Conservation (phyloP, 1,140 invertebrate species). For the Phthorimaea operculella region DNA sequence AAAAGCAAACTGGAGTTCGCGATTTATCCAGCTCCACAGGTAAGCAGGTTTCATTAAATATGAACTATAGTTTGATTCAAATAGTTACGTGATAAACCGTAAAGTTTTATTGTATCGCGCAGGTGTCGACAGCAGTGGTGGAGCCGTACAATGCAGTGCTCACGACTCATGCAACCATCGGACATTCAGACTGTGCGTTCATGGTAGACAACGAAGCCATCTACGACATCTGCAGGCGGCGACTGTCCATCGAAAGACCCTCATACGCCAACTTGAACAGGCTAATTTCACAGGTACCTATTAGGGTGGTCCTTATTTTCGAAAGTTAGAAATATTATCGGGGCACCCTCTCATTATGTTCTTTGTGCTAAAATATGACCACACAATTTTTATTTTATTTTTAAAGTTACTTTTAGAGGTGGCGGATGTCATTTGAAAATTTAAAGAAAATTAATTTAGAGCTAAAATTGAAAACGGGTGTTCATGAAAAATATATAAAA, state of each 20-base stretch:
- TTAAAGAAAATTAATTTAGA: too few species aligned
- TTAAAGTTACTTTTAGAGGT: too few species aligned
- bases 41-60: constrained; percentile 7
- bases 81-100: not conserved
- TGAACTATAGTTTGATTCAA: not conserved
- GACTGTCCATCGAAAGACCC: constrained; percentile 76
- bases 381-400: too few species aligned
- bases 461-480: too few species aligned
- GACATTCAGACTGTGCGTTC: constrained; percentile 83
- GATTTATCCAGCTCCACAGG: constrained; percentile 81
- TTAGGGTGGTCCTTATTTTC: too few species aligned
- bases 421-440: too few species aligned
- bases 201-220: constrained; percentile 90
- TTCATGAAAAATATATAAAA: too few species aligned
- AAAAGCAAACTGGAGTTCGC: constrained; percentile 83
- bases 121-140: constrained; percentile 83
- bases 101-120: constrained; percentile 34
- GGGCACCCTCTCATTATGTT: too few species aligned
- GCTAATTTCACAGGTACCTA: constrained; percentile 72
- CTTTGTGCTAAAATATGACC: too few species aligned
- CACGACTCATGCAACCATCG: constrained; percentile 80
- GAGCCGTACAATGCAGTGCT: constrained; percentile 89
- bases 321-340: too few species aligned
- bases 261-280: constrained; percentile 82
- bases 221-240: constrained; percentile 81